A percentile compares a stretch with the other conserved stretches of the same genome.
Conservation (phyloP, 2,888 invertebrate genomes). For the Drosophila parthenogenetica region DNA sequence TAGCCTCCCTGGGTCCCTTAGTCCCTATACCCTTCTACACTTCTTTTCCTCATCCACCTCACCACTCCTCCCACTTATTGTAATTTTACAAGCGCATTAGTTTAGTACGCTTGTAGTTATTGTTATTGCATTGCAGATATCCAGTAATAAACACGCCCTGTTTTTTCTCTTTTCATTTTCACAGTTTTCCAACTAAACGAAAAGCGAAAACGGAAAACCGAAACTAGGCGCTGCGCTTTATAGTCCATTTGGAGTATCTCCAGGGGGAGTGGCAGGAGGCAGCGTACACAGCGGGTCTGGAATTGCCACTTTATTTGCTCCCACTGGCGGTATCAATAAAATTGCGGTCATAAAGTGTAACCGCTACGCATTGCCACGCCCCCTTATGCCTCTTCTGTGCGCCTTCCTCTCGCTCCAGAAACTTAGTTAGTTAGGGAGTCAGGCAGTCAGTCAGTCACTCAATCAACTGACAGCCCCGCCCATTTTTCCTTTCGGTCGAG, state of each 20-base stretch:
- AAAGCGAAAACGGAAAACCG: slow-evolving; percentile 16
- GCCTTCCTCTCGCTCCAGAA: background rate
- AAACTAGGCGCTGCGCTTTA: slow-evolving; percentile 51
- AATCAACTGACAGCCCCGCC: slow-evolving; percentile 54
- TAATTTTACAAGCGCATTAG: slow-evolving; percentile 61
- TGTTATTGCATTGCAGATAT: slow-evolving; percentile 58
- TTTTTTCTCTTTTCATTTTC: slow-evolving; percentile 19
- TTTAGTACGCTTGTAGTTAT: slow-evolving; percentile 53
- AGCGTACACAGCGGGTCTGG: background rate
- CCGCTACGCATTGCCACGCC: slow-evolving; percentile 49
- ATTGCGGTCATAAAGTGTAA: slow-evolving; percentile 71
- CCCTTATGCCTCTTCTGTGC: background rate
- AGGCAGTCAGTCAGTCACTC: slow-evolving; percentile 64
- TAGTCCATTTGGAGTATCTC: slow-evolving; percentile 18
- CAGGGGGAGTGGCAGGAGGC: slow-evolving; percentile 4
- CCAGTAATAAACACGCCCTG: slow-evolving; percentile 60
- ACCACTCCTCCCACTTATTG: slow-evolving; percentile 12
- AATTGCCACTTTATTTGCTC: slow-evolving; percentile 59
- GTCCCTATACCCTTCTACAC: too few relatives aligned
- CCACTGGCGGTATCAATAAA: slow-evolving; percentile 79
- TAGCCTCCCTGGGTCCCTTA: slow-evolving; percentile 4
- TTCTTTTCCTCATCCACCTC: background rate
- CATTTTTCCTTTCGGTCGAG: slow-evolving; percentile 14
- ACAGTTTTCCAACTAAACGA: slow-evolving; percentile 1
- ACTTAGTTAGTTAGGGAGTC: slow-evolving; percentile 1